Conservation (phyloP, 2,888 invertebrate species). For the Drosophila atripex region DNA sequence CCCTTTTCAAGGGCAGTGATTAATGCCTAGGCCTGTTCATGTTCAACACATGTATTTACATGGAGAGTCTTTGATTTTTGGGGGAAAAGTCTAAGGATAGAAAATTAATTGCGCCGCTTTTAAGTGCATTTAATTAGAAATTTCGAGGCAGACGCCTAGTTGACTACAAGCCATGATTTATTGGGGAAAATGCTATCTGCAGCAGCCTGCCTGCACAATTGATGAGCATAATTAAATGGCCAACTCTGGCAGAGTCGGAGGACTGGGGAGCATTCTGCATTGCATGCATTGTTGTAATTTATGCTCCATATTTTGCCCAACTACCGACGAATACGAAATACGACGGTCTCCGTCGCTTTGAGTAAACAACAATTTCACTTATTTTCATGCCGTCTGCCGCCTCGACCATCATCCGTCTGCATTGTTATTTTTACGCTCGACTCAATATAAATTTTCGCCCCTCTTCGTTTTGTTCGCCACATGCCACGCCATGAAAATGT, state of each 20-base stretch:
- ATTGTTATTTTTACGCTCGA: slow-evolving; percentile 80
- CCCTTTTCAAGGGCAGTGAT: slow-evolving; percentile 59
- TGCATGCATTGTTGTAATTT: slow-evolving; percentile 78
- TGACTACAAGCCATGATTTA: slow-evolving; percentile 37
- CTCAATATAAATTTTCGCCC: slow-evolving; percentile 73
- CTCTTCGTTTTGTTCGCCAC: slow-evolving; percentile 51
- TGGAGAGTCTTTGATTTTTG: slow-evolving; percentile 58
- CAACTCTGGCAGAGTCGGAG: slow-evolving; percentile 37
- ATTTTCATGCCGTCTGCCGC: slow-evolving; percentile 74
- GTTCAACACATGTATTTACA: slow-evolving; percentile 47
- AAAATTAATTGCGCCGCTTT: slow-evolving; percentile 62
- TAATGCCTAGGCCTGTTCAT: slow-evolving; percentile 48
- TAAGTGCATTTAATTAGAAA: slow-evolving; percentile 72
- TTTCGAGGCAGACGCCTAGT: slow-evolving; percentile 46
- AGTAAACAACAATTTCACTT: slow-evolving; percentile 78
- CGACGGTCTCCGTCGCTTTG: slow-evolving; percentile 53
- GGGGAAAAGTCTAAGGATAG: slow-evolving; percentile 49
- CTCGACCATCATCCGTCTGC: slow-evolving; percentile 50
- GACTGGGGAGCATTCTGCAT: slow-evolving; percentile 30
- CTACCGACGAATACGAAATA: slow-evolving; percentile 17
- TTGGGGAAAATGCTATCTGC: slow-evolving; percentile 10
- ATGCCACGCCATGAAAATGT: slow-evolving; percentile 71
- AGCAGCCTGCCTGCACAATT: slow-evolving; percentile 54
- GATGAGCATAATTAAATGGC: slow-evolving; percentile 78
- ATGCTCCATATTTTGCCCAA: slow-evolving; percentile 64